Conservation (phyloP, 2,888 invertebrate genomes). For the Mesorhabditis spiculigera region DNA sequence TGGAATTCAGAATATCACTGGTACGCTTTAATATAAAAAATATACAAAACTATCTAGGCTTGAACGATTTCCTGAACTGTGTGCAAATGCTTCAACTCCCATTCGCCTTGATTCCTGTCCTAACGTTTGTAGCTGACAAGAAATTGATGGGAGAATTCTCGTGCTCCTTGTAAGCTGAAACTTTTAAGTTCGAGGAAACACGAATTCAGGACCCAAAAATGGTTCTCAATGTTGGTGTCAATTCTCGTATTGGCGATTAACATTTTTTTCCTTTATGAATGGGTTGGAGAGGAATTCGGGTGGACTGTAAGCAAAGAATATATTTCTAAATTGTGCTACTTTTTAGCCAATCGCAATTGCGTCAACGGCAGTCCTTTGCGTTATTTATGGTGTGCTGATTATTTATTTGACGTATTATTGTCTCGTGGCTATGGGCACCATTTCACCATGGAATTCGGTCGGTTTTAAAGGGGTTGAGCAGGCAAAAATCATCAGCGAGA, state of each 20-base stretch:
- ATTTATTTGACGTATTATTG: conserved; percentile 33
- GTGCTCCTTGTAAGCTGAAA: conserved; percentile 70
- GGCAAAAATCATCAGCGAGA: neutral
- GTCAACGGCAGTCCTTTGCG: neutral
- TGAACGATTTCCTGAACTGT: conserved; percentile 82
- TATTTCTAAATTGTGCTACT: neutral
- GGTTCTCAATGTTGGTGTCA: conserved; percentile 30
- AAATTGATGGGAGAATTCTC: conserved; percentile 79
- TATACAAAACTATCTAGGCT: conserved; percentile 43
- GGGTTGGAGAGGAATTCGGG: conserved; percentile 25
- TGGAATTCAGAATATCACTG: conserved; percentile 46
- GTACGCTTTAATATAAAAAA: conserved; percentile 32
- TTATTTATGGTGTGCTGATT: neutral
- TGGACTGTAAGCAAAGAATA: conserved; percentile 17
- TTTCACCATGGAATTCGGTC: conserved; percentile 18
- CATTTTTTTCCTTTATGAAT: conserved; percentile 67
- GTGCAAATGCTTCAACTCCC: conserved; percentile 80
- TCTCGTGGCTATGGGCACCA: conserved; percentile 36
- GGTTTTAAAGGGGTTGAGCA: neutral
- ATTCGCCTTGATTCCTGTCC: conserved; percentile 60
- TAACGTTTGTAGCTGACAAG: conserved; percentile 77
- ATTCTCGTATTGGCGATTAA: conserved; percentile 74
- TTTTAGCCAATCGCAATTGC: neutral
- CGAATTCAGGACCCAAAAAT: conserved; percentile 57
- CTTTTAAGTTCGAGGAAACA: neutral